Evolutionary conservation across 2,797 vertebrate genomes (phyloP).

Genomic region (Chaetodon trifasciatus): DNA sequence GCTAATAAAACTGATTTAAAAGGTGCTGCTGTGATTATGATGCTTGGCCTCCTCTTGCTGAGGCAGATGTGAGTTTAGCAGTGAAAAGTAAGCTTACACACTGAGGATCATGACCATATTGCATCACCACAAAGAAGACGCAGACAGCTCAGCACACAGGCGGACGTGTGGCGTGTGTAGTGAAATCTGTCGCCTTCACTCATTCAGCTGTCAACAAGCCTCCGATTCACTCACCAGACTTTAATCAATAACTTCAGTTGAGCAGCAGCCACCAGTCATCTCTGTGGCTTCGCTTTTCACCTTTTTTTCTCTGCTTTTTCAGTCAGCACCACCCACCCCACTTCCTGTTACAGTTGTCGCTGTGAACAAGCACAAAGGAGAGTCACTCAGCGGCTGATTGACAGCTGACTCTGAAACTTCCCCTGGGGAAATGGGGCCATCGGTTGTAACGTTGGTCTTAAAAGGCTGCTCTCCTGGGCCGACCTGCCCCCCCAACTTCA

Average conservation of each 20-base stretch:
- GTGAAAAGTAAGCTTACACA: background rate
- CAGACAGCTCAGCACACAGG: conserved; percentile 2
- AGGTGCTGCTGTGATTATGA: background rate
- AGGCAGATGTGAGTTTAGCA: background rate
- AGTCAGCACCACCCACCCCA: conserved; percentile 53
- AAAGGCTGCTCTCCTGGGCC: conserved; percentile 48
- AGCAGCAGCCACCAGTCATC: conserved; percentile 64
- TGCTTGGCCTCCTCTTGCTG: background rate
- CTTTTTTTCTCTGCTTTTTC: conserved; percentile 30
- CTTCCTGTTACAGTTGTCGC: conserved; percentile 75
- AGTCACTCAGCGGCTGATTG: conserved; percentile 66
- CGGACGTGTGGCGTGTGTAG: background rate
- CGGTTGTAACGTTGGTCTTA: conserved; percentile 59
- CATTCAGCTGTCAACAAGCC: conserved; percentile 22
- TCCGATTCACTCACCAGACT: background rate
- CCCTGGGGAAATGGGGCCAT: conserved; percentile 64
- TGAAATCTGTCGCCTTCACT: conserved; percentile 34
- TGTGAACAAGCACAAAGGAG: conserved; percentile 76
- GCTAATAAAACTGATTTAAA: conserved; percentile 39
- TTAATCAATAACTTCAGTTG: conserved; percentile 59
- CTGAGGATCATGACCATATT: background rate
- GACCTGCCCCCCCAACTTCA: conserved; percentile 19
- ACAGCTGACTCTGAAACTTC: conserved; percentile 60
- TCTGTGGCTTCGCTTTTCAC: conserved; percentile 37
- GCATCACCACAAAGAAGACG: background rate